Conservation (phyloP, 2,113 vertebrate species). For the Hippopotamus amphibius region DNA sequence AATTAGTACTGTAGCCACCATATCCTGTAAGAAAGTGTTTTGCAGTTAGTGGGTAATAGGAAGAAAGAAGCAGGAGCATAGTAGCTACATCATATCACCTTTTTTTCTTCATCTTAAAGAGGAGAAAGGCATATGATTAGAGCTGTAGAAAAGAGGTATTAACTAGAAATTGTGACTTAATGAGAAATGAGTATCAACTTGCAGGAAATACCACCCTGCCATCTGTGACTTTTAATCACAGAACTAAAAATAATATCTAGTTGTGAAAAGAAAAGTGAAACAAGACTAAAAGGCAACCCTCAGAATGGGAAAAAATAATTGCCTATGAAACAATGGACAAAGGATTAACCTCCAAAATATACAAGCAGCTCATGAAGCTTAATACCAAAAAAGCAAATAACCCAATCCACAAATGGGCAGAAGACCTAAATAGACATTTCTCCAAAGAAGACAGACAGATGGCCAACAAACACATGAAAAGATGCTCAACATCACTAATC, state of each 20-base stretch:
- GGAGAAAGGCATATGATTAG: background rate
- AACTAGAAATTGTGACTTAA: background rate
- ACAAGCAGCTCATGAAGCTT: no score
- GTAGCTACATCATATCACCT: background rate
- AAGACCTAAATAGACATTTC: no score
- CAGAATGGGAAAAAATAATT: no score
- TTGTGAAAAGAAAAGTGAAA: background rate
- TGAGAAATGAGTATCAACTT: background rate
- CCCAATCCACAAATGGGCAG: no score
- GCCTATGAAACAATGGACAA: no score
- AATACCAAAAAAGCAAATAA: no score
- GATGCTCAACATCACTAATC: no score
- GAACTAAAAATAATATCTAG: background rate
- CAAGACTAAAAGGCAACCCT: no score
- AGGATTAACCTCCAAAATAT: no score
- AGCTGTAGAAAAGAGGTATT: background rate
- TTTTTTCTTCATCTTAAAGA: background rate
- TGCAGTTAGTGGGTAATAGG: background rate
- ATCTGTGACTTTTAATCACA: background rate
- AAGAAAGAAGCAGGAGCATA: background rate
- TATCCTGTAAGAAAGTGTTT: background rate
- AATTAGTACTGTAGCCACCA: no score
- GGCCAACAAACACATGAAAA: no score
- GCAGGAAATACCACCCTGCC: background rate
- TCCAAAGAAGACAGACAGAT: no score